Base-by-base conservation (phyloP, 2,888 invertebrate genomes). In the Drosophila ustulata region DNA sequence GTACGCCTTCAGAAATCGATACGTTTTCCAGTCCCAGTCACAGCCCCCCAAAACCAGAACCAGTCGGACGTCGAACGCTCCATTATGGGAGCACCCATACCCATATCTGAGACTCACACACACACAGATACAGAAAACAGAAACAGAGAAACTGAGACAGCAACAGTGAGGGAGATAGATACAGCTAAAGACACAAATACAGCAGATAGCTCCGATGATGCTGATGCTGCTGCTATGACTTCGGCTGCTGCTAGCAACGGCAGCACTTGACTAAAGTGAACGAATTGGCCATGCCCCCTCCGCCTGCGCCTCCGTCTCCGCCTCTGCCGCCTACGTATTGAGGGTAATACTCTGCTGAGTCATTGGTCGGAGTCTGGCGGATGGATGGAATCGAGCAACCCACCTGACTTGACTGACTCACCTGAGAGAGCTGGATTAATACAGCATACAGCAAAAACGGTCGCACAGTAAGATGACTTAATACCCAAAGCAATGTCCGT, bases 1-100 rank as follows among this genome's bases (percentile, higher is more conserved):
- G 70, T 79, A 83, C 79, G 82, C 84, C 82, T 87, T 82, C 69
- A 76, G 73, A 83, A 88, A 85, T 85, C 80, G 65, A 83, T 83
- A 88, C 68, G 69, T 63, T 82, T 82, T 75, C 72, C 65, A 78
- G 65, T 78, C 66, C 74, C 67, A 79, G 63, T 80, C 56, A 18
- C 76, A 85, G 75, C 57, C 69, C 78, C 75, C 75, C 47, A 78
- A 81, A 82, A 81, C 76, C 76, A 78, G 79, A 87, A 77, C 76
- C 82, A 65, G 71, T 71, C 81, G 62, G 62, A 66, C 41, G 59
- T 68, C 75, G 75, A 82, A 80, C 72, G 71, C 80, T 80, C 78
- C 78, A 80, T 75, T 80, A 80, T 78, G 79, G 81, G 72, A 65
- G 77, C 80, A 73, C 61, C 76, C 70, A 87, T 84, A 78, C 61